Percentiles rank a stretch among this genome's conserved stretches.
Conservation (phyloP, 2,888 invertebrate species). For the Ypsolopha sequella region DNA sequence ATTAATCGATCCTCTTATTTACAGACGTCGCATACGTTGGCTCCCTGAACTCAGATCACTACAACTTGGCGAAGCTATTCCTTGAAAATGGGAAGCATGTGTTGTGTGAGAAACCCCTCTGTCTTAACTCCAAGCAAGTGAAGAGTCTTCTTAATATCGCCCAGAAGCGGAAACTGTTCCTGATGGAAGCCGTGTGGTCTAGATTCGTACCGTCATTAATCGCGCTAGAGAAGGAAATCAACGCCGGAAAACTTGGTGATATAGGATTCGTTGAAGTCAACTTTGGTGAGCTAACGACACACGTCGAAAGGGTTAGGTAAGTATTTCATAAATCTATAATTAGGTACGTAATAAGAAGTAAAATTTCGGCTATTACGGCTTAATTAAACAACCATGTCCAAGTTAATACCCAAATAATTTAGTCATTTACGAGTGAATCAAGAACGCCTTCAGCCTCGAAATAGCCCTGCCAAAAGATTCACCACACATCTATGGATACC, state of each 20-base stretch:
- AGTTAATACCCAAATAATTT: too few relatives aligned
- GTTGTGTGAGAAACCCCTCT: conserved; percentile 91
- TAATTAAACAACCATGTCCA: too few relatives aligned
- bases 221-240: conserved; percentile 75
- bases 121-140: conserved; percentile 82
- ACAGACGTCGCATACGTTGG: conserved; percentile 91
- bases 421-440: too few relatives aligned
- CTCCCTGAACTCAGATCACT: conserved; percentile 81
- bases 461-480: too few relatives aligned
- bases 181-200: conserved; percentile 95
- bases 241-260: conserved; percentile 77
- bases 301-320: conserved; percentile 36
- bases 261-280: conserved; percentile 74
- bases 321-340: conserved; percentile 2
- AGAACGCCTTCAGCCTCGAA: too few relatives aligned
- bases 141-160: conserved; percentile 78
- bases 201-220: conserved; percentile 84
- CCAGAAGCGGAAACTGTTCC: conserved; percentile 77
- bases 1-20: background rate
- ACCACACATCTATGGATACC: too few relatives aligned
- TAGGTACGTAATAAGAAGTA: too few relatives aligned
- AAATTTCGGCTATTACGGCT: too few relatives aligned
- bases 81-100: conserved; percentile 87
- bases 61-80: conserved; percentile 77
- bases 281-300: conserved; percentile 75